Percentiles rank a stretch among this genome's conserved stretches.
These are phyloP conservation scores for Ictalurus punctatus DNA, from an alignment of 2,113 vertebrate species.

Conservation along the genomic window DNA sequence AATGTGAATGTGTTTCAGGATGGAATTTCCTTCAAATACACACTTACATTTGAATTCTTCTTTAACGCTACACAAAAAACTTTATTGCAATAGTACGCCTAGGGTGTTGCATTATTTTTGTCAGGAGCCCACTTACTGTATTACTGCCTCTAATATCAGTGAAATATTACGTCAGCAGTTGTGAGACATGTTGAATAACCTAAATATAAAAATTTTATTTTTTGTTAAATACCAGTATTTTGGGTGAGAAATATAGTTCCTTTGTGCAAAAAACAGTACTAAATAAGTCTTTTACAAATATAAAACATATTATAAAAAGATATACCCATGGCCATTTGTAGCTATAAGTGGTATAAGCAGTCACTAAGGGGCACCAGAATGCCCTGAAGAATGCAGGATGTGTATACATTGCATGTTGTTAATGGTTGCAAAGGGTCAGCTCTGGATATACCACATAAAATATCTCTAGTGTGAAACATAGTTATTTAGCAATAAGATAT, in stretches of 20 bases:
- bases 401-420: background rate
- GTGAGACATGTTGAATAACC: background rate
- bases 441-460: slow-evolving; percentile 34
- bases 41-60: background rate
- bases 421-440: too few relatives aligned
- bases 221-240: slow-evolving; percentile 43
- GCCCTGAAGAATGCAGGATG: background rate
- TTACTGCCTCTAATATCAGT: background rate
- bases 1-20: background rate
- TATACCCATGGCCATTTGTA: background rate
- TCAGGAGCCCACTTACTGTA: background rate
- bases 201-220: slow-evolving; percentile 37
- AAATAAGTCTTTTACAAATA: slow-evolving; percentile 23
- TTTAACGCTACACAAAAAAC: background rate
- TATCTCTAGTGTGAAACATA: slow-evolving; percentile 47
- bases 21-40: background rate
- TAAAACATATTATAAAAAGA: slow-evolving; percentile 10
- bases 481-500: slow-evolving; percentile 42
- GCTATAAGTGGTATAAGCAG: background rate
- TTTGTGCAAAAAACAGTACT: slow-evolving; percentile 47
- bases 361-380: background rate
- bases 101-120: background rate
- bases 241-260: slow-evolving; percentile 47
- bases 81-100: background rate
- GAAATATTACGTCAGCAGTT: background rate